Conservation (phyloP, 1,140 invertebrate genomes). For the Sycobia sp. region DNA sequence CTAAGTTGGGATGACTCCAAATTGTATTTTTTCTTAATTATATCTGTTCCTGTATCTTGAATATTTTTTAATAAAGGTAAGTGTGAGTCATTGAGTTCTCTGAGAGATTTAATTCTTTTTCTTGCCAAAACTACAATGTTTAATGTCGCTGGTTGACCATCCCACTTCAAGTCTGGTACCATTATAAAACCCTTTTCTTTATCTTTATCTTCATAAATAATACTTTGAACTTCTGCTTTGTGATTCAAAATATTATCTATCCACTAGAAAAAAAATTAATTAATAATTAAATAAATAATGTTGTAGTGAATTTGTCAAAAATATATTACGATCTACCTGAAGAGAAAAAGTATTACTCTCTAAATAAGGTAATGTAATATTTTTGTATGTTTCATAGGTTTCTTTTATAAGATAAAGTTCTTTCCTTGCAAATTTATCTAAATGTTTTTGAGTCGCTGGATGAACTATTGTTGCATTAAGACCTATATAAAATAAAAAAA, state of each 20-base stretch:
- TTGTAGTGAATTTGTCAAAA: not conserved
- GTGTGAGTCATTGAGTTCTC: conserved; percentile 80
- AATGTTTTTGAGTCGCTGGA: conserved; percentile 91
- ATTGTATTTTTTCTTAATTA: conserved; percentile 81
- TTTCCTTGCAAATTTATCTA: conserved; percentile 82
- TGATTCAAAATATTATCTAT: conserved; percentile 94
- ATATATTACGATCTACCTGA: conserved; percentile 67
- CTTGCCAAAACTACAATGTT: conserved; percentile 84
- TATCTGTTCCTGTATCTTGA: conserved; percentile 70
- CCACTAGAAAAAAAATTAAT: conserved; percentile 74
- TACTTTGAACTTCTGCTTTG: conserved; percentile 84
- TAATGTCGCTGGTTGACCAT: conserved; percentile 76
- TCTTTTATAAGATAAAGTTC: conserved; percentile 79
- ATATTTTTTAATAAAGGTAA: conserved; percentile 86
- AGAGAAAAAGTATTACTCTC: conserved; percentile 73
- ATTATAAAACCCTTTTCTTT: conserved; percentile 84
- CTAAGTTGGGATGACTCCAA: conserved; percentile 74
- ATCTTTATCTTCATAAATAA: conserved; percentile 83
- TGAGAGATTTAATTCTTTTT: conserved; percentile 77
- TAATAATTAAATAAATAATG: conserved; percentile 2
- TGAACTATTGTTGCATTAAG: conserved; percentile 86
- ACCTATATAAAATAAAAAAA: conserved; percentile 59
- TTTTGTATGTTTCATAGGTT: conserved; percentile 82
- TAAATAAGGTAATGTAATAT: conserved; percentile 79
- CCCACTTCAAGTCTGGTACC: conserved; percentile 94